Evolutionary conservation across 2,113 vertebrate genomes (phyloP).

Genomic region (Tetrao urogallus): DNA sequence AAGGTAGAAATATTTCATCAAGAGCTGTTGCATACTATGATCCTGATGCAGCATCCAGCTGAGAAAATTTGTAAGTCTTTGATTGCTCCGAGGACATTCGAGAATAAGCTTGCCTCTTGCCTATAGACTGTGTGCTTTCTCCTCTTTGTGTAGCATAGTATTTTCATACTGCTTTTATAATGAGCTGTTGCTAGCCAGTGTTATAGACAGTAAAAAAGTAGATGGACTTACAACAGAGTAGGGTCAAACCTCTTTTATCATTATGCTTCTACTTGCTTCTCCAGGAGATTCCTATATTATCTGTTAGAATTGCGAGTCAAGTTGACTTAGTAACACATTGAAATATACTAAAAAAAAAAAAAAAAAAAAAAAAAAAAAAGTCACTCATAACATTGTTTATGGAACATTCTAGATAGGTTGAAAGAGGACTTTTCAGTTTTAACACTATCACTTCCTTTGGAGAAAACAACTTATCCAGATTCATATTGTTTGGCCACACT

Average conservation of each 20-base stretch:
- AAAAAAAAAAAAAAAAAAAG: background rate
- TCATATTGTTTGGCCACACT: background rate
- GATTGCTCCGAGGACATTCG: constrained; percentile 43
- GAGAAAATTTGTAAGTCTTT: constrained; percentile 59
- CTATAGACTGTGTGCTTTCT: background rate
- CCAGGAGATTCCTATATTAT: background rate
- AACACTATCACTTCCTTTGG: background rate
- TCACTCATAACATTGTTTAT: background rate
- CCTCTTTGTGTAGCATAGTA: background rate
- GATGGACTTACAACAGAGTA: background rate
- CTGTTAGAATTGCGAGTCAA: background rate
- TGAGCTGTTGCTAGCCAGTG: background rate
- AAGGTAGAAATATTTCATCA: constrained; percentile 61
- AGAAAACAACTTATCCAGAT: background rate
- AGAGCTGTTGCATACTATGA: constrained; percentile 50
- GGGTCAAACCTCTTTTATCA: background rate
- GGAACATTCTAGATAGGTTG: background rate
- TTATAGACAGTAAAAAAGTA: background rate
- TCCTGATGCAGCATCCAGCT: constrained; percentile 56
- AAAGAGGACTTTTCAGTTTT: background rate
- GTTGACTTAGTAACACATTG: background rate
- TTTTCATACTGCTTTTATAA: background rate
- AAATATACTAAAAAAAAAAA: background rate
- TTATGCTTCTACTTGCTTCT: background rate
- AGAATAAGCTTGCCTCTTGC: background rate